Conservation (phyloP, 2,797 vertebrate genomes). For the Chelonia mydas region DNA sequence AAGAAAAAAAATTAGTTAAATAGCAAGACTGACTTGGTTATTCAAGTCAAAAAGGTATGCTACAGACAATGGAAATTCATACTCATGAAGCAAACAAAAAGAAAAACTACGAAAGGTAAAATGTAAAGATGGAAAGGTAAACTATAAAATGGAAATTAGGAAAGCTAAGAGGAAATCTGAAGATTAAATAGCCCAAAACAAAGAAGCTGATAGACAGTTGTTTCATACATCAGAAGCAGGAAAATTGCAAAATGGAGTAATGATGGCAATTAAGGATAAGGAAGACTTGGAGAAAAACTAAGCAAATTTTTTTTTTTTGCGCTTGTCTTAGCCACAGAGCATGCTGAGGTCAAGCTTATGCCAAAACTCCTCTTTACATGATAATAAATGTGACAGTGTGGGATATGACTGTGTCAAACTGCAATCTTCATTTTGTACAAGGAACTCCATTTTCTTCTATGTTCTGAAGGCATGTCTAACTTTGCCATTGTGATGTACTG, state of each 20-base stretch:
- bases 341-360: not conserved
- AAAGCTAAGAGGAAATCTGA: not conserved
- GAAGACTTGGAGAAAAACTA: not conserved
- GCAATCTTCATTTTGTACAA: not conserved
- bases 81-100: not conserved
- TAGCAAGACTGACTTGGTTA: not conserved
- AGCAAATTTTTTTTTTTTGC: not conserved
- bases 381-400: not conserved
- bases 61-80: not conserved
- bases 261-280: not conserved
- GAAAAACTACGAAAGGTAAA: not conserved
- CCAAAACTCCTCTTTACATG: not conserved
- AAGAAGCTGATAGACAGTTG: not conserved
- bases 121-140: not conserved
- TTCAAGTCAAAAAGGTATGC: not conserved
- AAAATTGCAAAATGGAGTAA: not conserved
- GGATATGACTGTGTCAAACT: not conserved
- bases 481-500: not conserved
- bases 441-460: not conserved
- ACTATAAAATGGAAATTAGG: not conserved
- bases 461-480: not conserved
- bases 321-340: not conserved
- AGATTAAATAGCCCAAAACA: not conserved
- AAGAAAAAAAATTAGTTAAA: constrained; percentile 76
- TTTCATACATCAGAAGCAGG: not conserved